Percentiles rank a stretch among this genome's conserved stretches.
Conservation (phyloP, 2,888 invertebrate genomes). For the Eupithecia centaureata region DNA sequence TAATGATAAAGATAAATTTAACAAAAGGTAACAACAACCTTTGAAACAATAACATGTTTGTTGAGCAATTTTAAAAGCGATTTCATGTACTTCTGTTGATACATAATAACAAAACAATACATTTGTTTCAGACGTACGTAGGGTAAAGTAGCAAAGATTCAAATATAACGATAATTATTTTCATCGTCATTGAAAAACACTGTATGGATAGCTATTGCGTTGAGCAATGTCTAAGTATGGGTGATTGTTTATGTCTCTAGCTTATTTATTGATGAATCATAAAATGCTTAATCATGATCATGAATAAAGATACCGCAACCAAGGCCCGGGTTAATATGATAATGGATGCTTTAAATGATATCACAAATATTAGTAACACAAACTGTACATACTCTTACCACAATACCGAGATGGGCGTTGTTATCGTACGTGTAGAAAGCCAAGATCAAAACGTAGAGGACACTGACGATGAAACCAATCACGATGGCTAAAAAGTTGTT, state of each 20-base stretch:
- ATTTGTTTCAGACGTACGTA: not conserved
- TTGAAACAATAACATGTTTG: not conserved
- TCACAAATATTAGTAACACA: slow-evolving; percentile 69
- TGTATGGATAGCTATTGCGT: not conserved
- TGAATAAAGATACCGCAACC: slow-evolving; percentile 5
- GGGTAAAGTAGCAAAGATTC: not conserved
- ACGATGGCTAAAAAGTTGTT: slow-evolving; percentile 88
- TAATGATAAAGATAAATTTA: too few relatives aligned
- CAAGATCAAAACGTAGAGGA: slow-evolving; percentile 84
- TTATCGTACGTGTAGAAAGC: slow-evolving; percentile 69
- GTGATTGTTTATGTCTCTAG: not conserved
- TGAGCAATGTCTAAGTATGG: not conserved
- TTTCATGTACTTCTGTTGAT: not conserved
- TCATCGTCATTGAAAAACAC: not conserved
- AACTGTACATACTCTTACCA: slow-evolving; percentile 62
- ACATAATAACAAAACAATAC: not conserved
- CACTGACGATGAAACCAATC: slow-evolving; percentile 87
- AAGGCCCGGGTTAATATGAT: not conserved
- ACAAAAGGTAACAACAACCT: too few relatives aligned
- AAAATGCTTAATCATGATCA: not conserved
- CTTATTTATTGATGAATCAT: not conserved
- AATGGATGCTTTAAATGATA: slow-evolving; percentile 79
- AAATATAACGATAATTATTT: not conserved
- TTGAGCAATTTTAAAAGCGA: not conserved
- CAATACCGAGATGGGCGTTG: slow-evolving; percentile 60